Evolutionary conservation across 2,113 vertebrate genomes (phyloP).

Genomic region (Tonatia bakeri): DNA sequence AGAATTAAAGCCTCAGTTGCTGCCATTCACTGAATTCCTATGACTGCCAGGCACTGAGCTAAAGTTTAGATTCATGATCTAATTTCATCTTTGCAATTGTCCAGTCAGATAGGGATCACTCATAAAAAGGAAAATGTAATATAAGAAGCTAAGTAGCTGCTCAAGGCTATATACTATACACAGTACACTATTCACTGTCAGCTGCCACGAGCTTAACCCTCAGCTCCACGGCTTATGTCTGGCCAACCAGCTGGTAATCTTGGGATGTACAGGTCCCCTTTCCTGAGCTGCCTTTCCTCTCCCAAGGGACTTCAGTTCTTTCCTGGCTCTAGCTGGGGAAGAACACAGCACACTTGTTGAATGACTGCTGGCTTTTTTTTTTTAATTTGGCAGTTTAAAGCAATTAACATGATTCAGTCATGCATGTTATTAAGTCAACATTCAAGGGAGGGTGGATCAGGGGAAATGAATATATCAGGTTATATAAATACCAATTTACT

Average conservation of each 20-base stretch:
- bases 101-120: background rate
- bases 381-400: slow-evolving; percentile 69
- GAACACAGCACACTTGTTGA: slow-evolving; percentile 59
- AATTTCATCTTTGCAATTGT: background rate
- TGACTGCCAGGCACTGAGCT: background rate
- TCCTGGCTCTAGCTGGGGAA: background rate
- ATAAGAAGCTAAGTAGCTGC: background rate
- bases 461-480: slow-evolving; percentile 66
- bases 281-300: background rate
- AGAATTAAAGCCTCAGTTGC: background rate
- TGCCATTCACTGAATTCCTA: background rate
- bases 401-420: slow-evolving; percentile 70
- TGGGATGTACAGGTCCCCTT: background rate
- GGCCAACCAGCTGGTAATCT: background rate
- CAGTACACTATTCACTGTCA: background rate
- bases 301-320: background rate
- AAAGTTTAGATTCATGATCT: background rate
- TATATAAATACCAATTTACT: slow-evolving; percentile 75
- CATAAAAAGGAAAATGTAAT: background rate
- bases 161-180: background rate
- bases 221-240: too few species aligned
- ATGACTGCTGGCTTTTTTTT: slow-evolving; percentile 37
- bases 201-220: background rate
- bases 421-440: slow-evolving; percentile 71
- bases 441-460: slow-evolving; percentile 52